Conservation (phyloP, 2,113 vertebrate species). For the Mastomys natalensis region DNA sequence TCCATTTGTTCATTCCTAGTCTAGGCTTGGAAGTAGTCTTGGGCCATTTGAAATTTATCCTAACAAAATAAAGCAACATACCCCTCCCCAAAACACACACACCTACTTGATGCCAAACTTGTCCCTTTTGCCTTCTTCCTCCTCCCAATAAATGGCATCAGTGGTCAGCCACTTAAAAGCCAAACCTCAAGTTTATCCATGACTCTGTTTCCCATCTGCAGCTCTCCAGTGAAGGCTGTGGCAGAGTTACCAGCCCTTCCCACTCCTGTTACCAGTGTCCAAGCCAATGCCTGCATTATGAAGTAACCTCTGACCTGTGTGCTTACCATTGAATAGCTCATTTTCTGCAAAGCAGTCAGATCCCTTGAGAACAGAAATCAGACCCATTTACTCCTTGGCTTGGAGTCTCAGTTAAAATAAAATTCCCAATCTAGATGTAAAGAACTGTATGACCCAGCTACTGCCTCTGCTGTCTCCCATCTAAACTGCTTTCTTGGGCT, state of each 20-base stretch:
- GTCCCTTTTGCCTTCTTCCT: not conserved
- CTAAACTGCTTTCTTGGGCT: not conserved
- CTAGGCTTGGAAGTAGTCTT: not conserved
- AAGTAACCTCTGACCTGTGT: not conserved
- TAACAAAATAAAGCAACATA: not conserved
- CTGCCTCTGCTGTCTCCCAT: not conserved
- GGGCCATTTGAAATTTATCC: not conserved
- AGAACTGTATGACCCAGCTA: not conserved
- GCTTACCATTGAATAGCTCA: not conserved
- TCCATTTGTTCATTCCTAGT: not conserved
- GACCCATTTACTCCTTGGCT: not conserved
- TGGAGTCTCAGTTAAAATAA: not conserved
- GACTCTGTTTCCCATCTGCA: not conserved
- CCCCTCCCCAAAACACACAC: not conserved
- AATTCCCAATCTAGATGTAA: not conserved
- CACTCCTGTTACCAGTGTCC: accelerated
- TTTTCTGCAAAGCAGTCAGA: not conserved
- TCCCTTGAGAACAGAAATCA: not conserved
- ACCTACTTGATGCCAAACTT: not conserved
- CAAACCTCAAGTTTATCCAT: not conserved
- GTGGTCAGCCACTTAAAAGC: not conserved
- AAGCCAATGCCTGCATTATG: accelerated
- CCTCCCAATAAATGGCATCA: not conserved
- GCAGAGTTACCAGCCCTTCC: not conserved
- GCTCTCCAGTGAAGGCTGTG: not conserved